Percentiles rank a stretch among this genome's conserved stretches.
phyloP scores from a whole-genome alignment of 2,888 invertebrate genomes.

The Lasioglossum figueresi region DNA sequence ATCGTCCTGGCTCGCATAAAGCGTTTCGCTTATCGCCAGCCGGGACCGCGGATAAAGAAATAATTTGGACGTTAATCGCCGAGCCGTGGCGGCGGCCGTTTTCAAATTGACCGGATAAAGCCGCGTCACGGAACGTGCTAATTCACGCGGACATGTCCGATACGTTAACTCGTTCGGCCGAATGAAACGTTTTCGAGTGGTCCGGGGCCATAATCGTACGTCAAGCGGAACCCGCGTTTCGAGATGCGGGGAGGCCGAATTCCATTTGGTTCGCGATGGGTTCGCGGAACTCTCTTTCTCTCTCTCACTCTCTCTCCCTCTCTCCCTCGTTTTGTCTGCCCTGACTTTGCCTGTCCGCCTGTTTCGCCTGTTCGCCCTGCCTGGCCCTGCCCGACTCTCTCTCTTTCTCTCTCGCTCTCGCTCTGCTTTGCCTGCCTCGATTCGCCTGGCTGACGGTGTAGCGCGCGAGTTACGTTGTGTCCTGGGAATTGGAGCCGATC shows the following conservation, averaged over 20 bases:
- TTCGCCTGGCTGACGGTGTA: constrained; percentile 31
- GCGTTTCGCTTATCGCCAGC: constrained; percentile 32
- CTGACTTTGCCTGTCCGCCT: neutral
- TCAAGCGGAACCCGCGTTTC: constrained; percentile 60
- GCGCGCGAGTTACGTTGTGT: constrained; percentile 58
- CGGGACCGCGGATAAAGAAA: constrained; percentile 48
- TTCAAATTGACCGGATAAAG: constrained; percentile 65
- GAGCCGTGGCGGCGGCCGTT: constrained; percentile 49
- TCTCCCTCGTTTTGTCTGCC: constrained; percentile 25
- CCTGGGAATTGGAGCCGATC: constrained; percentile 64
- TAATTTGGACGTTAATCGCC: constrained; percentile 54
- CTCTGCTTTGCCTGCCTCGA: neutral
- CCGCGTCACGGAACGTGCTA: constrained; percentile 62
- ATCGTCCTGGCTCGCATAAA: constrained; percentile 24
- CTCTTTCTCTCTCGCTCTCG: neutral
- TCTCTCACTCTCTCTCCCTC: too few species aligned
- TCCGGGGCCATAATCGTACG: constrained; percentile 63
- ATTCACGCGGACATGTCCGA: constrained; percentile 66
- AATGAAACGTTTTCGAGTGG: constrained; percentile 63
- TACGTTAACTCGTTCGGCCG: constrained; percentile 64
- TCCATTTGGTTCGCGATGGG: constrained; percentile 61
- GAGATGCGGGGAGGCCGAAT: constrained; percentile 48
- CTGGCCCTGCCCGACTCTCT: neutral
- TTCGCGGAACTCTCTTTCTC: constrained; percentile 54
- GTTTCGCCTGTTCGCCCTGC: neutral